Base-by-base conservation (phyloP, 1,140 invertebrate genomes). In the Temnothorax longispinosus region DNA sequence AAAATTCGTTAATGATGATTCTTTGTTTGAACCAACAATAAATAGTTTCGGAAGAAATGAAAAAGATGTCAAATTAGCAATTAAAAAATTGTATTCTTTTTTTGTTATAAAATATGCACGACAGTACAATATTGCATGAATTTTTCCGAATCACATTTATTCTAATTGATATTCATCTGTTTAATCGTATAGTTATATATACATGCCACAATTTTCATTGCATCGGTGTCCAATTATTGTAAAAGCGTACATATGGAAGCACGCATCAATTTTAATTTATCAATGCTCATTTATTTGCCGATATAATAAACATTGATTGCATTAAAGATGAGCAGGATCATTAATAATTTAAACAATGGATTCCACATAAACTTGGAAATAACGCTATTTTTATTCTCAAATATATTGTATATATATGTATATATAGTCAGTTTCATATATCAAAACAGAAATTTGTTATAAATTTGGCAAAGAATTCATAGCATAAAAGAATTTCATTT, bases 181-280 rank as follows among this genome's bases (percentile, higher is more conserved):
- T 44, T 71, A 81, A 80, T 44, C 35, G 50, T 52, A 56, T 52
- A 56, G 41, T 74, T 75, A 50, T 27, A 50, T 27, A 75, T 38
- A 60, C n/a, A 50, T 21, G 5, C 7, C 21, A 18, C 32, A 74
- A 32, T 75, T 84, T 60, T 74, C 41, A 47, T 60, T 47, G 47
- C 7, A 18, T 27, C 27, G 15, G 2, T 56, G 41, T 84, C 38
- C 54, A 84, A 74, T 74, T 84, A 84, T 74, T 44, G 65, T 10
- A 72, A 35, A 52, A 56, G 54, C 69, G 32, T 38, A 58, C 11
- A 18, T 60, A 60, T 60, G 15, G 18, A 72, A 58, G 65, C 15
- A 69, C 41, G 13, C 18, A 75, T 84, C 80, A 84, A 84, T 82
- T 69, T 80, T 82, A 82, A 82, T 82, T 74, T 72, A 74, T 54